A percentile compares a stretch with the other conserved stretches of the same genome.
Evolutionary conservation across 1,140 invertebrate species (phyloP).

Genomic region (Drosophila erecta): DNA sequence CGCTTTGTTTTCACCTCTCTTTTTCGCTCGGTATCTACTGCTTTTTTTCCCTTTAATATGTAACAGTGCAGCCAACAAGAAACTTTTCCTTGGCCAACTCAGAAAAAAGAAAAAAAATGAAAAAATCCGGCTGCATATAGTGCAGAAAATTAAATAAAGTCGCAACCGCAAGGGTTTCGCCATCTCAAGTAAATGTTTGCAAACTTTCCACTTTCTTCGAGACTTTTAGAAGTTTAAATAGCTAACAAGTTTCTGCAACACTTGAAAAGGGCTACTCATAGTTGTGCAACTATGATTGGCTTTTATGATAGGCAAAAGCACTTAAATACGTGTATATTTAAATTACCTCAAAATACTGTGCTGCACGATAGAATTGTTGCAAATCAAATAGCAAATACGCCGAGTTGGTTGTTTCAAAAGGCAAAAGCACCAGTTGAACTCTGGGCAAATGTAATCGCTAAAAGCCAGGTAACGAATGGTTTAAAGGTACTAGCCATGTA

Average conservation of each 20-base stretch:
- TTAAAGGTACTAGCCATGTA: slow-evolving; percentile 11
- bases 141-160: slow-evolving; percentile 26
- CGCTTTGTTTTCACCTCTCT: slow-evolving; percentile 57
- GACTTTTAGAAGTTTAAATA: slow-evolving; percentile 2
- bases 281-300: not conserved
- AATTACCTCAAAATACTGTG: too few species aligned
- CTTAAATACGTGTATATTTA: not conserved
- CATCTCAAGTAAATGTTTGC: not conserved
- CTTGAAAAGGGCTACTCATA: not conserved
- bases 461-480: too few species aligned
- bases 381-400: too few species aligned
- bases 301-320: not conserved
- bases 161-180: slow-evolving; percentile 10
- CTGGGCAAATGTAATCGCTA: not conserved
- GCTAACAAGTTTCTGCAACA: not conserved
- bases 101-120: slow-evolving; percentile 7
- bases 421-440: not conserved
- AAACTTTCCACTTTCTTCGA: slow-evolving; percentile 28
- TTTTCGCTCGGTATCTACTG: not conserved
- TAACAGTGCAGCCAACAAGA: slow-evolving; percentile 27
- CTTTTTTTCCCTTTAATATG: slow-evolving; percentile 39
- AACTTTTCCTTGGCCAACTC: slow-evolving; percentile 22
- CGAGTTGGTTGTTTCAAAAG: not conserved
- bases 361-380: not conserved
- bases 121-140: slow-evolving; percentile 9